These are phyloP conservation scores for Prenolepis imparis DNA, from an alignment of 2,888 invertebrate genomes.

Conservation along the genomic window DNA sequence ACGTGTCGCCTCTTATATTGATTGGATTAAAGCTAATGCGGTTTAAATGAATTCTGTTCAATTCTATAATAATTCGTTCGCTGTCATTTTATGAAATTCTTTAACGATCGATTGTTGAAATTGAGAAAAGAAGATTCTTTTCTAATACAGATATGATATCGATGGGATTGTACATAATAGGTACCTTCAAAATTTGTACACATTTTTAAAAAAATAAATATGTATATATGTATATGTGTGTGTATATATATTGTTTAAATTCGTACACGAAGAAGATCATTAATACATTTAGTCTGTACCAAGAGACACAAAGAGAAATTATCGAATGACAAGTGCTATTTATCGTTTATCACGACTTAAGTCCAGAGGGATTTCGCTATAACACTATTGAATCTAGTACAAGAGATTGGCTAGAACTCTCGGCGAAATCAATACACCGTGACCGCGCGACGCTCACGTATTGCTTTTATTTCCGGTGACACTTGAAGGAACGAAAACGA, in stretches of 20 bases:
- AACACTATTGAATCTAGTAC: conserved; percentile 24
- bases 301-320: not conserved
- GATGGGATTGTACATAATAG: conserved; percentile 5
- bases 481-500: conserved; percentile 53
- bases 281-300: not conserved
- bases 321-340: not conserved
- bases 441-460: conserved; percentile 72
- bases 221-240: not conserved
- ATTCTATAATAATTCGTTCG: not conserved
- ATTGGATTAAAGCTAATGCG: conserved; percentile 62
- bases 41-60: conserved; percentile 46
- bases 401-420: conserved; percentile 8
- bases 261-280: not conserved
- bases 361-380: not conserved
- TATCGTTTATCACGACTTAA: not conserved
- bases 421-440: conserved; percentile 77
- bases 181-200: conserved; percentile 14
- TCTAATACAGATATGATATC: not conserved
- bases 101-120: not conserved
- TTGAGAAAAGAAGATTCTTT: not conserved
- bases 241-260: not conserved
- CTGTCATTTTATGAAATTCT: not conserved
- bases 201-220: conserved; percentile 16
- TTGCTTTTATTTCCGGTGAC: conserved; percentile 76
- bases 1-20: conserved; percentile 73